These are phyloP conservation scores for Pitta sordida DNA, from an alignment of 2,113 vertebrate genomes.

Conservation along the genomic window DNA sequence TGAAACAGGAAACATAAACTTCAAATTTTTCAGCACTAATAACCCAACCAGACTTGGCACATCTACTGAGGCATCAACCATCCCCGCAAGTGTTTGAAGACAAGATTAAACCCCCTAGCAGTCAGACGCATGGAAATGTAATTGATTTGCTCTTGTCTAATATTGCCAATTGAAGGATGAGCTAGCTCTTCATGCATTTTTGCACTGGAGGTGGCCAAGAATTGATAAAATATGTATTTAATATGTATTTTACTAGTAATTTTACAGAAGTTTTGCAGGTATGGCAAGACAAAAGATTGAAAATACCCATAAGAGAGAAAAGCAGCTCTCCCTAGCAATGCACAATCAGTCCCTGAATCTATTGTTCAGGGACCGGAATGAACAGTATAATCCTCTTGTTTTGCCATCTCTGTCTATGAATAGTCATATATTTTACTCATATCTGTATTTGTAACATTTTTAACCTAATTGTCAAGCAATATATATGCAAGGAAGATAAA, in stretches of 20 bases:
- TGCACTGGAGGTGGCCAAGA: background rate
- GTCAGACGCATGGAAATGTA: background rate
- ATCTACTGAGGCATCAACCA: background rate
- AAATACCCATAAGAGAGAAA: background rate
- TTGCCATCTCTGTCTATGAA: background rate
- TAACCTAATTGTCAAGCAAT: background rate
- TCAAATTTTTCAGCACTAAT: background rate
- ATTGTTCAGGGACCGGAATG: background rate
- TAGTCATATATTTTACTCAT: background rate
- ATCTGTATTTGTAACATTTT: slow-evolving; percentile 19
- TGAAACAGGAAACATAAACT: background rate
- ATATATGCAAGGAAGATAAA: background rate
- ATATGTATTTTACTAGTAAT: background rate
- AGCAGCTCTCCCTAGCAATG: background rate
- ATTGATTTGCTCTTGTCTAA: background rate
- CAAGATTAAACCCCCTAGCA: background rate
- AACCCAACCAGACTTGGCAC: background rate
- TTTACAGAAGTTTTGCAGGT: background rate
- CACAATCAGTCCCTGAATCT: background rate
- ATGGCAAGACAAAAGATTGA: background rate
- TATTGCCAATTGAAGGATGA: background rate
- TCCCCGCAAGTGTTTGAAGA: background rate
- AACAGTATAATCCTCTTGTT: background rate
- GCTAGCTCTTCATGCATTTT: background rate
- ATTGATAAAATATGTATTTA: background rate